These are phyloP conservation scores for Oryzias celebensis DNA, from an alignment of 2,113 vertebrate species.

Conservation along the genomic window DNA sequence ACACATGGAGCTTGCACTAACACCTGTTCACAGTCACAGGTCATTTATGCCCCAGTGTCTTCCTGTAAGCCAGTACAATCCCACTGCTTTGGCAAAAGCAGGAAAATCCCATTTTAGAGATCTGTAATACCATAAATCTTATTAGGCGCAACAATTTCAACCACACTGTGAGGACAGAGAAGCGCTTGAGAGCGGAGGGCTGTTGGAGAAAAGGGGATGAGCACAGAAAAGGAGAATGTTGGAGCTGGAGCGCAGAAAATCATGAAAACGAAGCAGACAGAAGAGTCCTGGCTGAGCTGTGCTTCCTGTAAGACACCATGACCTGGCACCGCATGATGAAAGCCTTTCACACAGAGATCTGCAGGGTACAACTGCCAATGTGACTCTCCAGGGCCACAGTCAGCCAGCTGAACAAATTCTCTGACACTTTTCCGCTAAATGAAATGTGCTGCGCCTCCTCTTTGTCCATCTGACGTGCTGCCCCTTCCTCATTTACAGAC, in stretches of 20 bases:
- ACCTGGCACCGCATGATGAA: slow-evolving; percentile 29
- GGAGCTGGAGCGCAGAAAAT: slow-evolving; percentile 40
- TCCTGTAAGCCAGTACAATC: slow-evolving; percentile 57
- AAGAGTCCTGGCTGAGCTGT: slow-evolving; percentile 17
- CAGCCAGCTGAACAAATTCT: not conserved
- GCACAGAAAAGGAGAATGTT: slow-evolving; percentile 41
- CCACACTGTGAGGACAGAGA: slow-evolving; percentile 47
- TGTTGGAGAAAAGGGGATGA: slow-evolving; percentile 19
- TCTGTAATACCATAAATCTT: slow-evolving; percentile 76
- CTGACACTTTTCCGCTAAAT: not conserved
- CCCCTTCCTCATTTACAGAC: not conserved
- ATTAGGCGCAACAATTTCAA: slow-evolving; percentile 67
- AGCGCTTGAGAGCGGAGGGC: slow-evolving; percentile 16
- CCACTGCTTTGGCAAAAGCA: slow-evolving; percentile 60
- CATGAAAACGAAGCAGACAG: slow-evolving; percentile 41
- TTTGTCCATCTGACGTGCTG: not conserved
- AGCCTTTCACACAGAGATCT: slow-evolving; percentile 1
- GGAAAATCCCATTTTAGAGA: slow-evolving; percentile 77
- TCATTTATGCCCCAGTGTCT: slow-evolving; percentile 43
- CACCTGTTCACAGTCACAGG: slow-evolving; percentile 56
- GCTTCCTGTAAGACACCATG: slow-evolving; percentile 26
- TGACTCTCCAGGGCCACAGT: slow-evolving; percentile 11
- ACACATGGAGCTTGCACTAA: slow-evolving; percentile 31
- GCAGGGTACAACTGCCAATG: not conserved
- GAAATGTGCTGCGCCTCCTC: not conserved